A percentile compares a stretch with the other conserved stretches of the same genome.
Conservation (phyloP, 2,113 vertebrate species). For the Eulemur rufifrons region DNA sequence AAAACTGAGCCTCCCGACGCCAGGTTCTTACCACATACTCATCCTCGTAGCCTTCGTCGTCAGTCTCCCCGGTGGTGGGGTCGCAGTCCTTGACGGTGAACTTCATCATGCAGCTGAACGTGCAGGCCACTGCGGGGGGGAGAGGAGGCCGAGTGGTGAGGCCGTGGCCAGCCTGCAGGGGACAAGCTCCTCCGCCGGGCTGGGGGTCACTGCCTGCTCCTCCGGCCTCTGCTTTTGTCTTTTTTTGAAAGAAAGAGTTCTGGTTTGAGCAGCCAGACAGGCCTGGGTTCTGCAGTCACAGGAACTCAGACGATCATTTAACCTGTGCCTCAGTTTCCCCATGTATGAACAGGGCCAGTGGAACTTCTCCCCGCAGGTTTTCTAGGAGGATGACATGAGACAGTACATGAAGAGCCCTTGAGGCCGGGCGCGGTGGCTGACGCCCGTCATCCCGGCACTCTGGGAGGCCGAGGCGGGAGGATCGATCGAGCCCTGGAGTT, state of each 20-base stretch:
- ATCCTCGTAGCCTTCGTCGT: conserved; percentile 88
- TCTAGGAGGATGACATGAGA: not conserved
- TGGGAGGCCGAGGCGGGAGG: too few relatives aligned
- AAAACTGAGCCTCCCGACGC: not conserved
- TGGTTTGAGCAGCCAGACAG: not conserved
- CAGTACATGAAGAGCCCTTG: not conserved
- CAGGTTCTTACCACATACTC: conserved; percentile 88
- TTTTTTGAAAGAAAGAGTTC: not conserved
- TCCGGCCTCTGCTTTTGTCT: not conserved
- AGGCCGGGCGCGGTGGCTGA: too few relatives aligned
- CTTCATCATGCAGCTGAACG: conserved; percentile 90
- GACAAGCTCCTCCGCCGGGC: not conserved
- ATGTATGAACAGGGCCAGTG: not conserved
- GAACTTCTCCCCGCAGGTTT: not conserved
- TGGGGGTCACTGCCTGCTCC: not conserved
- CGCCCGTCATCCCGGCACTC: too few relatives aligned
- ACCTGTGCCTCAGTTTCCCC: not conserved
- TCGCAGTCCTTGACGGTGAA: conserved; percentile 91
- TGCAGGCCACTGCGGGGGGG: conserved; percentile 84
- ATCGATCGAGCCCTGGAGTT: too few relatives aligned
- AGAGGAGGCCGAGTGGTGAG: not conserved
- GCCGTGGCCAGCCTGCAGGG: not conserved
- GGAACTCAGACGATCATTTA: not conserved
- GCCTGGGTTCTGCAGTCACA: not conserved
- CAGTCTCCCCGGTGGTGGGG: conserved; percentile 86